Evolutionary conservation across 1,140 invertebrate species (phyloP).

Genomic region (Cepaea nemoralis): DNA sequence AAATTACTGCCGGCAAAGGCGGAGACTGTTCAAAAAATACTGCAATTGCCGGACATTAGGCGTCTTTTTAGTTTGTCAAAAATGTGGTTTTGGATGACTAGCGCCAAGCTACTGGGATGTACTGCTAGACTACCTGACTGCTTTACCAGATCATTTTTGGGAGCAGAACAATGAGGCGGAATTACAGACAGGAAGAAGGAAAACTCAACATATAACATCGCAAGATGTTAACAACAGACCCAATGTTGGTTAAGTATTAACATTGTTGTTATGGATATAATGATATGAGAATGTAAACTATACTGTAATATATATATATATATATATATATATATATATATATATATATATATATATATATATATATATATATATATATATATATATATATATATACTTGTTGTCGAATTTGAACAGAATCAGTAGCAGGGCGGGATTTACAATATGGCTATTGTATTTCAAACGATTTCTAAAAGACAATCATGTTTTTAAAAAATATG

Average conservation of each 20-base stretch:
- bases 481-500: too few relatives aligned
- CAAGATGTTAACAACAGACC: not conserved
- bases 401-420: not conserved
- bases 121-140: constrained; percentile 43
- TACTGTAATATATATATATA: not conserved
- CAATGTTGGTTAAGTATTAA: not conserved
- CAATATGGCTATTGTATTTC: too few relatives aligned
- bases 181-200: not conserved
- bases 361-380: not conserved
- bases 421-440: too few relatives aligned
- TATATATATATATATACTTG: not conserved
- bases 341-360: not conserved
- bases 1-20: constrained; percentile 61
- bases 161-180: constrained; percentile 25
- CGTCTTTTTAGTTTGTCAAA: constrained; percentile 66
- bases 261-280: not conserved
- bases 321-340: not conserved
- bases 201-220: not conserved
- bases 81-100: constrained; percentile 60
- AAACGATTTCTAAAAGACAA: too few relatives aligned
- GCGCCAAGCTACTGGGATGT: constrained; percentile 46
- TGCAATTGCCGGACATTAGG: constrained; percentile 68
- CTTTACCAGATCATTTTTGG: constrained; percentile 44
- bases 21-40: constrained; percentile 62
- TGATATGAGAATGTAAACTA: not conserved